phyloP scores from a whole-genome alignment of 2,797 vertebrate genomes.

The Rhinella marina region DNA sequence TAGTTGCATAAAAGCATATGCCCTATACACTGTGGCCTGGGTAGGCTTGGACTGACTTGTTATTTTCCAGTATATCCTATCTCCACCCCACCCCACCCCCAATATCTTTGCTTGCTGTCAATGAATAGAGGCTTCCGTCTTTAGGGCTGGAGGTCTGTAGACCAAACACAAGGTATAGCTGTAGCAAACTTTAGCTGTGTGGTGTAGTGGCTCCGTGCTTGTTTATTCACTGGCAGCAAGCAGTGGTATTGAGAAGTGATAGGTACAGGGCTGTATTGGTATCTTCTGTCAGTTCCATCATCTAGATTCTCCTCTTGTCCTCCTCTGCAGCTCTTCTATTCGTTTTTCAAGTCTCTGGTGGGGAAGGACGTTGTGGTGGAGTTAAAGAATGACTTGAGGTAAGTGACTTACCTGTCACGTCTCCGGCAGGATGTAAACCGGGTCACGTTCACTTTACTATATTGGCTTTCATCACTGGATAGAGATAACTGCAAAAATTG shows the following conservation, averaged over 20 bases:
- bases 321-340: constrained; percentile 87
- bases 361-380: constrained; percentile 96
- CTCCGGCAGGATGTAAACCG: no score
- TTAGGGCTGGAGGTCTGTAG: neutral
- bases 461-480: no score
- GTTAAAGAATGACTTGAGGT: constrained; percentile 96
- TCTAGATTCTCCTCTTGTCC: neutral
- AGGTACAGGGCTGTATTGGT: neutral
- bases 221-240: neutral
- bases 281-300: neutral
- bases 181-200: neutral
- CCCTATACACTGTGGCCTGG: no score
- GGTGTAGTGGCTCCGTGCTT: neutral
- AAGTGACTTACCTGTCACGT: neutral
- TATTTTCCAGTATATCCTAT: no score
- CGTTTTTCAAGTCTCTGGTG: constrained; percentile 94
- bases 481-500: no score
- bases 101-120: neutral
- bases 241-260: neutral
- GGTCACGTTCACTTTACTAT: no score
- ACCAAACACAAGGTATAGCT: neutral
- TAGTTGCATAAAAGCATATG: neutral
- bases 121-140: neutral
- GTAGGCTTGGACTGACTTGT: neutral
- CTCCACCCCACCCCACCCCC: no score